Evolutionary conservation across 2,888 invertebrate species (phyloP).

Genomic region (Zaprionus obscuricornis): DNA sequence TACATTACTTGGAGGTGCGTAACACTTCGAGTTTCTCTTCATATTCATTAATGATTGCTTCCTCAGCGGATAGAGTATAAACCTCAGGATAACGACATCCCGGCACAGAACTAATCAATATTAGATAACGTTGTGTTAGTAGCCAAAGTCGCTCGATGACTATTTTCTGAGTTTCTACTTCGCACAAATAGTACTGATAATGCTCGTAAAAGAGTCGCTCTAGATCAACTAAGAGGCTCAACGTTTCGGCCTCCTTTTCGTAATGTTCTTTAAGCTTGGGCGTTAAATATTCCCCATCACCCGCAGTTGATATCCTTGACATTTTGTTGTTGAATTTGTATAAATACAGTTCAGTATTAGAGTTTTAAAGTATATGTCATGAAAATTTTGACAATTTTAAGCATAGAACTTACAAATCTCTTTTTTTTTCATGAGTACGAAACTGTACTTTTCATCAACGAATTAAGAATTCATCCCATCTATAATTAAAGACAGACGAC

Average conservation of each 20-base stretch:
- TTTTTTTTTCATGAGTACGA: too few relatives aligned
- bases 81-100: constrained; percentile 64
- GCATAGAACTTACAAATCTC: too few relatives aligned
- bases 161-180: constrained; percentile 54
- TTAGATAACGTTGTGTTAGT: constrained; percentile 63
- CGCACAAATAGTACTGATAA: constrained; percentile 42
- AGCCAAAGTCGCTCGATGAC: constrained; percentile 60
- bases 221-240: constrained; percentile 49
- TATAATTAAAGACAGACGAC: too few relatives aligned
- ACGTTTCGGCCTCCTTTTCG: constrained; percentile 46
- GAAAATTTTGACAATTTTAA: background rate
- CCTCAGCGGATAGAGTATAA: constrained; percentile 56
- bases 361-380: constrained; percentile 12
- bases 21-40: constrained; percentile 55
- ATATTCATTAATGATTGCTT: constrained; percentile 61
- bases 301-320: background rate
- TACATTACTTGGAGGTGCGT: constrained; percentile 63
- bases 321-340: background rate
- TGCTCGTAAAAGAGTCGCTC: constrained; percentile 51
- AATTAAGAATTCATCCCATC: too few relatives aligned
- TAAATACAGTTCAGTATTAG: background rate
- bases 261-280: constrained; percentile 37
- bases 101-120: constrained; percentile 55
- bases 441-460: too few relatives aligned
- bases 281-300: constrained; percentile 43